A percentile compares a stretch with the other conserved stretches of the same genome.
Evolutionary conservation across 2,888 invertebrate genomes (phyloP).

Genomic region (Leptogaster cylindrica): DNA sequence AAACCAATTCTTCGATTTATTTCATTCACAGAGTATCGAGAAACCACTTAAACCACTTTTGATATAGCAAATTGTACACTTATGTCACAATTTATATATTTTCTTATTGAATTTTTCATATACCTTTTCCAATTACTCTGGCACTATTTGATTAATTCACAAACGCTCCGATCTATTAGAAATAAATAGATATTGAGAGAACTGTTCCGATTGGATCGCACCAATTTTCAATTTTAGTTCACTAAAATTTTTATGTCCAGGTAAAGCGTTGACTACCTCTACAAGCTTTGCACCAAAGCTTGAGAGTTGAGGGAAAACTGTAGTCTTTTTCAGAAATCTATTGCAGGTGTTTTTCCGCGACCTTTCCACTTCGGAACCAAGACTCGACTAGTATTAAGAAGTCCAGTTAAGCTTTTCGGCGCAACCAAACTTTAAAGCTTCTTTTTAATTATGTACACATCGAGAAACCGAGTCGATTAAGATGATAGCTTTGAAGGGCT

Average conservation of each 20-base stretch:
- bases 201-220: too few relatives aligned
- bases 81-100: too few relatives aligned
- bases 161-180: too few relatives aligned
- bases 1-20: too few relatives aligned
- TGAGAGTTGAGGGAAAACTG: constrained; percentile 43
- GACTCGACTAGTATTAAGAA: constrained; percentile 61
- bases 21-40: too few relatives aligned
- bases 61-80: too few relatives aligned
- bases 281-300: constrained; percentile 49
- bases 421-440: constrained; percentile 37
- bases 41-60: too few relatives aligned
- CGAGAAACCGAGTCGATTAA: constrained; percentile 3
- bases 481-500: constrained; percentile 26
- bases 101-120: too few relatives aligned
- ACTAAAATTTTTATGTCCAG: too few relatives aligned
- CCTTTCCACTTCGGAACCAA: constrained; percentile 61
- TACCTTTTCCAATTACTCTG: too few relatives aligned
- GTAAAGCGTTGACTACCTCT: constrained; percentile 44
- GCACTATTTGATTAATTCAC: too few relatives aligned
- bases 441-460: constrained; percentile 24
- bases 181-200: too few relatives aligned
- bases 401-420: constrained; percentile 49
- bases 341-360: constrained; percentile 52
- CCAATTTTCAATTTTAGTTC: neutral
- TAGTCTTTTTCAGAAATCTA: constrained; percentile 14